Evolutionary conservation across 2,888 invertebrate species (phyloP).

Genomic region (Machimus rusticus): DNA sequence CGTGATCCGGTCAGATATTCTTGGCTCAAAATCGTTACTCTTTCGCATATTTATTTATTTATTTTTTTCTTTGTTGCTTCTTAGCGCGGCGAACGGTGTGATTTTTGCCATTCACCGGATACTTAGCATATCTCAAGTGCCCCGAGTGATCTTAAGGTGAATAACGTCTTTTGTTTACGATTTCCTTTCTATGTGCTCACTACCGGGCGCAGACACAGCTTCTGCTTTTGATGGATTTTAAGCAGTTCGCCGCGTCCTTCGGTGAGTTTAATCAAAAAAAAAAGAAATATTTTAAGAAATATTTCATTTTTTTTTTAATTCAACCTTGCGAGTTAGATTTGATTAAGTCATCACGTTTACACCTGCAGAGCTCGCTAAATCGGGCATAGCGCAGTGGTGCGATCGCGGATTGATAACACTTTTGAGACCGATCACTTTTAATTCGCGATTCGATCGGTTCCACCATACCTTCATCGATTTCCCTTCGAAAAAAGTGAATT

Average conservation of each 20-base stretch:
- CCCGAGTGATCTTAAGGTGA: not conserved
- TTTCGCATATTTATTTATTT: not conserved
- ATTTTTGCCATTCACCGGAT: slow-evolving; percentile 28
- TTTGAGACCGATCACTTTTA: not conserved
- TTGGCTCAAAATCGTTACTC: not conserved
- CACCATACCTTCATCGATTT: not conserved
- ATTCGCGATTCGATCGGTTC: not conserved
- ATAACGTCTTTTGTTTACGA: slow-evolving; percentile 15
- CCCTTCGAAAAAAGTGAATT: not conserved
- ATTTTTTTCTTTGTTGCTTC: not conserved
- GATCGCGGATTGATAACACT: not conserved
- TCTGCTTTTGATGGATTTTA: not conserved
- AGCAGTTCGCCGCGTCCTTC: not conserved
- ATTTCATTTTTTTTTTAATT: not conserved
- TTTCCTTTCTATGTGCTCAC: not conserved
- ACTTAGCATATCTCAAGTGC: slow-evolving; percentile 13
- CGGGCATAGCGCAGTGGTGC: not conserved
- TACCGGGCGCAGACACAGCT: slow-evolving; percentile 17
- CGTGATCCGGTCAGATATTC: not conserved
- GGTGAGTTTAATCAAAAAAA: not conserved
- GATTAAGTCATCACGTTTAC: slow-evolving; percentile 18
- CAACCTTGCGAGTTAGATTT: not conserved
- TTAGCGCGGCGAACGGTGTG: not conserved
- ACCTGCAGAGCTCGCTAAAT: not conserved
- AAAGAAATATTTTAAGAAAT: not conserved